A percentile compares a stretch with the other conserved stretches of the same genome.
Evolutionary conservation across 1,140 invertebrate genomes (phyloP).

Genomic region (Cheumatopsyche charites): DNA sequence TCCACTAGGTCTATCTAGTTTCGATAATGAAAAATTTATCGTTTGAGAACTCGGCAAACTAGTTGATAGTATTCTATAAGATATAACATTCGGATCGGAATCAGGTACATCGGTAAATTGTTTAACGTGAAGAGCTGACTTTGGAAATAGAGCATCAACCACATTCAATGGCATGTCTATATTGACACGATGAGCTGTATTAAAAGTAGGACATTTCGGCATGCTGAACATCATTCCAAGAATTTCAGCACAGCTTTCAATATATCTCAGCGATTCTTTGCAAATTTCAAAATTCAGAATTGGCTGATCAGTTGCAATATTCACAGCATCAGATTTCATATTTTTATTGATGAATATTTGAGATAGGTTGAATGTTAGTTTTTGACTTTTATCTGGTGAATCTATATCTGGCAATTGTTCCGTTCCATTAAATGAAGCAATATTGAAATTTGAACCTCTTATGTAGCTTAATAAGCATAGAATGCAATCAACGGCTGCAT

Average conservation of each 20-base stretch:
- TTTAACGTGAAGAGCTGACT: slow-evolving; percentile 61
- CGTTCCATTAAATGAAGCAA: slow-evolving; percentile 52
- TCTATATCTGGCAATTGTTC: slow-evolving; percentile 49
- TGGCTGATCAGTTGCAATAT: slow-evolving; percentile 47
- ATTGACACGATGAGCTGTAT: slow-evolving; percentile 86
- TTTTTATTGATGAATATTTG: slow-evolving; percentile 40
- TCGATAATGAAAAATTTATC: slow-evolving; percentile 65
- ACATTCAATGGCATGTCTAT: slow-evolving; percentile 76
- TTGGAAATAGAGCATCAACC: slow-evolving; percentile 86
- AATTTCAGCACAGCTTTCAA: slow-evolving; percentile 85
- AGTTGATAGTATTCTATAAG: slow-evolving; percentile 67
- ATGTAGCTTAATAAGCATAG: slow-evolving; percentile 79
- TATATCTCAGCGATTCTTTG: slow-evolving; percentile 83
- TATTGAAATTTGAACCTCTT: slow-evolving; percentile 60
- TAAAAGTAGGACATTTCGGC: slow-evolving; percentile 92
- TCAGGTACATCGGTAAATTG: slow-evolving; percentile 56
- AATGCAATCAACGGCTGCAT: slow-evolving; percentile 92
- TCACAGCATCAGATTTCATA: slow-evolving; percentile 31
- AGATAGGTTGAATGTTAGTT: slow-evolving; percentile 38
- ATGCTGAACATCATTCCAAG: slow-evolving; percentile 91
- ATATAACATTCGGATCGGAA: slow-evolving; percentile 61
- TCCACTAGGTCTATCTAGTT: slow-evolving; percentile 81
- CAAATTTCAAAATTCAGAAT: slow-evolving; percentile 72
- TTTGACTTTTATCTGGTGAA: slow-evolving; percentile 46
- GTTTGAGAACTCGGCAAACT: slow-evolving; percentile 65